Evolutionary conservation across 2,797 vertebrate species (phyloP).

Genomic region (Philypnodon macrostomus): DNA sequence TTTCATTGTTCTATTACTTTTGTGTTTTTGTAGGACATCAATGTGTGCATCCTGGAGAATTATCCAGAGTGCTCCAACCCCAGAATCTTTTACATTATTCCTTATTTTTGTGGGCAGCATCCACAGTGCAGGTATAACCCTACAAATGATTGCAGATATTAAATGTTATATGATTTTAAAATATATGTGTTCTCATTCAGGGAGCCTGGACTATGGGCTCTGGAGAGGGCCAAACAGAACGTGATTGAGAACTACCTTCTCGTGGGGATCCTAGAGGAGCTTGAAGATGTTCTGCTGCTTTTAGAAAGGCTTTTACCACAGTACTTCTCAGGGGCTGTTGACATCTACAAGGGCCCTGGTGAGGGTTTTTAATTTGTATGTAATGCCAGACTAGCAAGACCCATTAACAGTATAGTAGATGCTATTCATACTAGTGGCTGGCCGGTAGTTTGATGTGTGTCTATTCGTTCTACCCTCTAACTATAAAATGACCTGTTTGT

Average conservation of each 20-base stretch:
- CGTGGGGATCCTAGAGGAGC: slow-evolving; percentile 94
- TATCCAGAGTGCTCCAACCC: slow-evolving; percentile 98
- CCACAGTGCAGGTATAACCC: slow-evolving; percentile 91
- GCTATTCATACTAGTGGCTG: too few relatives aligned
- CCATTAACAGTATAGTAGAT: too few relatives aligned
- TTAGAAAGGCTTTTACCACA: slow-evolving; percentile 98
- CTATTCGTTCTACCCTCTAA: too few relatives aligned
- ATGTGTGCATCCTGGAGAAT: slow-evolving; percentile 96
- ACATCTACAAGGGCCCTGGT: slow-evolving; percentile 98
- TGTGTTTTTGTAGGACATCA: slow-evolving; percentile 86
- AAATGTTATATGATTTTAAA: not conserved
- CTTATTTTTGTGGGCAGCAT: slow-evolving; percentile 98
- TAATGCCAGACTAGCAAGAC: too few relatives aligned
- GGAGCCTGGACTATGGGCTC: slow-evolving; percentile 96
- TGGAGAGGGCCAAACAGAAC: slow-evolving; percentile 94
- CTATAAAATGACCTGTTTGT: too few relatives aligned
- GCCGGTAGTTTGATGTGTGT: too few relatives aligned
- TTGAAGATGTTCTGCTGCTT: slow-evolving; percentile 97
- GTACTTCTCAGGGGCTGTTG: slow-evolving; percentile 94
- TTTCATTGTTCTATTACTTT: slow-evolving; percentile 2
- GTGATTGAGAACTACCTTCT: slow-evolving; percentile 96
- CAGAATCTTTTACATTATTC: slow-evolving; percentile 96
- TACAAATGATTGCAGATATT: not conserved
- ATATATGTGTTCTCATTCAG: slow-evolving; percentile 61
- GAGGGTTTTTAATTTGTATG: too few relatives aligned